Percentiles rank a stretch among this genome's conserved stretches.
These are phyloP conservation scores for Dascyllus trimaculatus DNA, from an alignment of 2,113 vertebrate species.

Conservation along the genomic window DNA sequence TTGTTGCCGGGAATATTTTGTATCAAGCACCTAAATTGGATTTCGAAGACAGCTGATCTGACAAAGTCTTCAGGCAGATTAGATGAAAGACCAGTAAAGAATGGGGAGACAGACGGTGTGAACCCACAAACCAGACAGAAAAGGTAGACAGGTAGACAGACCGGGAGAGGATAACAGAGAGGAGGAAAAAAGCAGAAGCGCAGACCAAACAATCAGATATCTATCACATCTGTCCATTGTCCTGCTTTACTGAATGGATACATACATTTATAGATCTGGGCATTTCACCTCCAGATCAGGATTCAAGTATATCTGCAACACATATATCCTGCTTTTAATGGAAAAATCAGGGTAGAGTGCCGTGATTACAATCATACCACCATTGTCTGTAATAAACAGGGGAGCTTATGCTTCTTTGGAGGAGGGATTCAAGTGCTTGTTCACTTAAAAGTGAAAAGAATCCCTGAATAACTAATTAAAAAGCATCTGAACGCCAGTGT, in stretches of 20 bases:
- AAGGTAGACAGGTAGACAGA: constrained; percentile 16
- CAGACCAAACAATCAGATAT: not conserved
- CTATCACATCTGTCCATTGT: not conserved
- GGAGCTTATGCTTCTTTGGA: constrained; percentile 53
- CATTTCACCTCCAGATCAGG: constrained; percentile 53
- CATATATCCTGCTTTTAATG: constrained; percentile 46
- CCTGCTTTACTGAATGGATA: constrained; percentile 13
- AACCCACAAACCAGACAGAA: constrained; percentile 42
- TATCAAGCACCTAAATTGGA: constrained; percentile 39
- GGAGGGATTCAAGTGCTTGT: constrained; percentile 72
- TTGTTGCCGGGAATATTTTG: constrained; percentile 33
- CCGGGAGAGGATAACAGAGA: not conserved
- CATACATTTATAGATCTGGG: constrained; percentile 35
- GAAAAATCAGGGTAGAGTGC: constrained; percentile 50
- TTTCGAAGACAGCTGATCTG: constrained; percentile 57
- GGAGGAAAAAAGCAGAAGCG: not conserved
- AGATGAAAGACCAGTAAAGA: constrained; percentile 55
- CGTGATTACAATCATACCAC: constrained; percentile 76
- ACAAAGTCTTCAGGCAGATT: constrained; percentile 49
- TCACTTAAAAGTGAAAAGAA: constrained; percentile 77
- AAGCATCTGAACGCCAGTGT: constrained; percentile 65
- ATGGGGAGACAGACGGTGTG: constrained; percentile 9
- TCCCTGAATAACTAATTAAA: constrained; percentile 79
- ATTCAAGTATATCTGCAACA: constrained; percentile 51
- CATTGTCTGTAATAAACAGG: constrained; percentile 78